phyloP scores from a whole-genome alignment of 2,797 vertebrate genomes.

The Malacoctenus gilli region DNA sequence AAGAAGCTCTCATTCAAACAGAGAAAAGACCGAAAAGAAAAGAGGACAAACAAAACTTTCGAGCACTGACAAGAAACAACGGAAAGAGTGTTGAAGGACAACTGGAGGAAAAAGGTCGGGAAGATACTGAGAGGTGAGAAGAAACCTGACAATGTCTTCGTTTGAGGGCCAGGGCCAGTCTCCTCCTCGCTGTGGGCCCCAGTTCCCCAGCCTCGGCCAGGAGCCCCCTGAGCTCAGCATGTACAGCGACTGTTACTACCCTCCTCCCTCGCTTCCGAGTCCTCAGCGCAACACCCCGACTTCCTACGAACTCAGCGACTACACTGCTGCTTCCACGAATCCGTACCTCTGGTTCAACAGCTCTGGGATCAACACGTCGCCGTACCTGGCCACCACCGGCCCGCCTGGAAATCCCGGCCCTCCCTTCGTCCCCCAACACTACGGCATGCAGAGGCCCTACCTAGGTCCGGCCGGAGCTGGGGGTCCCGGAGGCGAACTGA shows the following conservation, averaged over 20 bases:
- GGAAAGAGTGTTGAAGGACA: conserved; percentile 28
- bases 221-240: conserved; percentile 95
- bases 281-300: conserved; percentile 88
- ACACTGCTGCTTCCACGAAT: conserved; percentile 85
- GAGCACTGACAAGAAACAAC: not conserved
- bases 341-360: conserved; percentile 90
- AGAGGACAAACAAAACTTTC: conserved; percentile 34
- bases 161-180: conserved; percentile 91
- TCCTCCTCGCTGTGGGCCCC: conserved; percentile 92
- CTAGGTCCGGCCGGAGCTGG: conserved; percentile 84
- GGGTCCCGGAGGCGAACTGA: conserved; percentile 85
- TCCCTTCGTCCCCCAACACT: conserved; percentile 93
- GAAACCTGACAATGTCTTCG: conserved; percentile 85
- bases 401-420: conserved; percentile 79
- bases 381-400: conserved; percentile 75
- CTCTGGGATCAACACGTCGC: conserved; percentile 78
- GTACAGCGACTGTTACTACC: conserved; percentile 96
- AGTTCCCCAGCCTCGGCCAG: conserved; percentile 94
- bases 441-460: conserved; percentile 93
- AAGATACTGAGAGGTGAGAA: conserved; percentile 49
- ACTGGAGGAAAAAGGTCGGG: conserved; percentile 19
- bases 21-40: conserved; percentile 28
- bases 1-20: conserved; percentile 16
- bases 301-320: conserved; percentile 91
- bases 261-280: conserved; percentile 91